Percentiles rank a stretch among this genome's conserved stretches.
These are phyloP conservation scores for Diprion similis DNA, from an alignment of 1,140 invertebrate genomes.

Conservation along the genomic window DNA sequence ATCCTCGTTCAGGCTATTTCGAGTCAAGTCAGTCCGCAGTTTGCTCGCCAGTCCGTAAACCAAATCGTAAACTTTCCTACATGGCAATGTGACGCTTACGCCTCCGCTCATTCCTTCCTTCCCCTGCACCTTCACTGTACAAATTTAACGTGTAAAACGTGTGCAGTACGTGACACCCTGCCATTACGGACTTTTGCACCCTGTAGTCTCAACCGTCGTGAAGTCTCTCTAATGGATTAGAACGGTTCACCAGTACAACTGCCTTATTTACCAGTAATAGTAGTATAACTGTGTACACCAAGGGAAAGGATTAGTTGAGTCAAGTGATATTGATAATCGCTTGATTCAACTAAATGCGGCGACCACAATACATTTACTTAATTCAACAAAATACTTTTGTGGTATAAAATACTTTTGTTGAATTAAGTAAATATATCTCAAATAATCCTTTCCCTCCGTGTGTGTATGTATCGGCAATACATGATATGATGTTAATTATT, in stretches of 20 bases:
- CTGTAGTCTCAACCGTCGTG: too few relatives aligned
- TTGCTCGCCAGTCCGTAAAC: constrained; percentile 11
- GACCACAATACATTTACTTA: too few relatives aligned
- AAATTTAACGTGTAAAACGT: not conserved
- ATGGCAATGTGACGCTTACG: constrained; percentile 22
- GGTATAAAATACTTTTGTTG: too few relatives aligned
- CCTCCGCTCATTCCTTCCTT: not conserved
- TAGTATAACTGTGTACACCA: too few relatives aligned
- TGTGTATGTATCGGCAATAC: not conserved
- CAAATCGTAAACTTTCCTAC: constrained; percentile 26
- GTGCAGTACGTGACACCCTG: constrained; percentile 3
- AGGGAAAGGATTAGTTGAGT: too few relatives aligned
- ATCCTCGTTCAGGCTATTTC: constrained; percentile 6
- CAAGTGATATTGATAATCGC: too few relatives aligned
- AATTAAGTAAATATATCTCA: too few relatives aligned
- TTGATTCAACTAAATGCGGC: too few relatives aligned
- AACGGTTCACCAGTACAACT: not conserved
- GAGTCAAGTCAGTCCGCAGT: not conserved
- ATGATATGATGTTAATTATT: too few relatives aligned
- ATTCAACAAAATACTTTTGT: too few relatives aligned
- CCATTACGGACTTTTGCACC: constrained; percentile 6
- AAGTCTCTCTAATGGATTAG: not conserved
- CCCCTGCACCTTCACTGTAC: constrained; percentile 3
- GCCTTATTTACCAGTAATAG: constrained; percentile 9
- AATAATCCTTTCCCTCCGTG: too few relatives aligned